Evolutionary conservation across 1,140 invertebrate genomes (phyloP).

Genomic region (Diachasmimorpha longicaudata): DNA sequence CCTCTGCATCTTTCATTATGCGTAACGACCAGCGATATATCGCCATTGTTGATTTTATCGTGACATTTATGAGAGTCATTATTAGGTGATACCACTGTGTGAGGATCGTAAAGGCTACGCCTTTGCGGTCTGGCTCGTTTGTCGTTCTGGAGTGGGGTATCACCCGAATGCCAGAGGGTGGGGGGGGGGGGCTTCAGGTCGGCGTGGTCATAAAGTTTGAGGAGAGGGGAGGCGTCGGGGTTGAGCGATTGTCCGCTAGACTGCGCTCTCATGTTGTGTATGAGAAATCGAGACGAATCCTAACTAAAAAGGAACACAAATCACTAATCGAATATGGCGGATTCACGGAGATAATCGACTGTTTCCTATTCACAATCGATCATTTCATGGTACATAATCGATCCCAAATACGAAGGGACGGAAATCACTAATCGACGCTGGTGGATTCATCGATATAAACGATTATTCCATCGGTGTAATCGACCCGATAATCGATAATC

Average conservation of each 20-base stretch:
- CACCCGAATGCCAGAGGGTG: no score
- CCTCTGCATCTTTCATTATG: conserved; percentile 50
- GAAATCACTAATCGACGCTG: no score
- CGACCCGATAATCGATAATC: no score
- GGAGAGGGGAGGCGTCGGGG: conserved; percentile 50
- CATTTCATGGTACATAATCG: no score
- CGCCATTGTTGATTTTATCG: conserved; percentile 59
- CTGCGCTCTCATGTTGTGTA: conserved; percentile 43
- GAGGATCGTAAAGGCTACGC: conserved; percentile 57
- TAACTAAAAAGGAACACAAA: no score
- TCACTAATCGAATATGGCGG: no score
- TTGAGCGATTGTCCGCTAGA: conserved; percentile 53
- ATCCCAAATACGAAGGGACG: no score
- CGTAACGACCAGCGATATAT: conserved; percentile 57
- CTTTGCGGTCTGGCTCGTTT: conserved; percentile 51
- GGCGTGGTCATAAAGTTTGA: conserved; percentile 22
- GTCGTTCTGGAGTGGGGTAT: conserved; percentile 22
- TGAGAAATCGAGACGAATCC: background rate
- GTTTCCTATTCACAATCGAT: no score
- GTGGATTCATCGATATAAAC: no score
- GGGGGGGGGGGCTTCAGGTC: conserved; percentile 30
- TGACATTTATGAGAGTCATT: conserved; percentile 62
- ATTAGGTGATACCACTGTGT: conserved; percentile 56
- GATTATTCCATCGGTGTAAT: no score
- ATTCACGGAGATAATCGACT: no score